phyloP scores from a whole-genome alignment of 2,888 invertebrate genomes.

The Amiota mariae region DNA sequence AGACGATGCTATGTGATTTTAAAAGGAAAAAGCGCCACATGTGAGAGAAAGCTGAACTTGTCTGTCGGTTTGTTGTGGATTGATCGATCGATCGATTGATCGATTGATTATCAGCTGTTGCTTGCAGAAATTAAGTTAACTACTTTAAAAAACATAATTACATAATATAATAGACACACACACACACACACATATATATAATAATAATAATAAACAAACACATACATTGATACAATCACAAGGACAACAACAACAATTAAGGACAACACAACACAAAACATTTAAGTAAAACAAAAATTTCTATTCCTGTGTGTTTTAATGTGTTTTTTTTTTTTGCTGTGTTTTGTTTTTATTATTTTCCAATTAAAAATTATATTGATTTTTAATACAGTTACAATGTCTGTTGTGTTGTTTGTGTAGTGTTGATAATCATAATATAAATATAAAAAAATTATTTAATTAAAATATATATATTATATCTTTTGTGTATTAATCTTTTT shows the following conservation, averaged over 20 bases:
- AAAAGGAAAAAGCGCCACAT: too few relatives aligned
- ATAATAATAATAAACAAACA: conserved; percentile 36
- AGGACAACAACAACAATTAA: background rate
- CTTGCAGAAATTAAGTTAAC: background rate
- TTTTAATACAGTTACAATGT: background rate
- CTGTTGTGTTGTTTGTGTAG: too few relatives aligned
- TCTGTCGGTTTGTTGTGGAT: too few relatives aligned
- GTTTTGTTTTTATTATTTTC: background rate
- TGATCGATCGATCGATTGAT: too few relatives aligned
- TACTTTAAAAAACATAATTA: conserved; percentile 15
- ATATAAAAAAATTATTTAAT: background rate
- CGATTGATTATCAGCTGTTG: background rate
- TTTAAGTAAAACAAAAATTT: background rate
- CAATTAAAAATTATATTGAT: conserved; percentile 3
- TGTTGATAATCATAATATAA: background rate
- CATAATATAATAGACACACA: background rate
- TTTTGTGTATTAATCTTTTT: background rate
- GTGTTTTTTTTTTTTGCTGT: background rate
- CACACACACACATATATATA: conserved; percentile 18
- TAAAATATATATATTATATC: background rate
- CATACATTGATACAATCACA: conserved; percentile 7
- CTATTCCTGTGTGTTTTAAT: background rate
- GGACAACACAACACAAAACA: conserved; percentile 4
- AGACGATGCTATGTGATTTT: too few relatives aligned
- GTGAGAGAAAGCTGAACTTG: too few relatives aligned